Base-by-base conservation (phyloP, 2,797 vertebrate species). In the Tolypeutes matacus region DNA sequence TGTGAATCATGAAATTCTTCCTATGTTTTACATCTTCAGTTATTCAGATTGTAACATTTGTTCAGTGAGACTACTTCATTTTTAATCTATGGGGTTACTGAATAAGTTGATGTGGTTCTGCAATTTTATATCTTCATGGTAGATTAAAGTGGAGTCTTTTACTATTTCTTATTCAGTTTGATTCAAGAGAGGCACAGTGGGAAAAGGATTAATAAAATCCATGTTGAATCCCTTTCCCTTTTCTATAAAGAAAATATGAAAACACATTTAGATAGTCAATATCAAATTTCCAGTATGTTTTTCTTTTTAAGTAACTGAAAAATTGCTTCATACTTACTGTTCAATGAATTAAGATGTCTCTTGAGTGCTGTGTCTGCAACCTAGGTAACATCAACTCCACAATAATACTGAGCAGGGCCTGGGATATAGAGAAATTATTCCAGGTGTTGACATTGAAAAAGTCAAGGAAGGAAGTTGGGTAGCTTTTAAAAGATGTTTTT, bases 231-330 rank as follows among this genome's bases (percentile, higher is more conserved):
- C 5, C 27, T 51, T 62, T 72, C 31, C 34, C 17, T 69, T 91
- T 75, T 58, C 58, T 96, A 96, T 82, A 97, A 97, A 97, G 88
- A 97, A 96, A 97, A 97, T 97, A 97, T 96, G 15, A 95, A 91
- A 84, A 92, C 97, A 86, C 96, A 98, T 93, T 98, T 97, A 96
- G 96, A 97, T 97, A 98, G 98, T 96, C 97, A 96, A 96, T 89
- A 95, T 17, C 11, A 96, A 97, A 97, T 96, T 56, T 27, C 51
- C 17, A 89, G 67, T 75, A 81, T 96, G 83, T 67, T 95, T 97
- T 96, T 96, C 95, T 96, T 97, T 97, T 86, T 49, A 86, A 96
- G 18, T 96, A 81, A 94, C 80, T 90, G 39, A 70, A 94, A 87
- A 93, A 96, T 87, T 94, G 77, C 84, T 97, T 73, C 91, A 77